These are phyloP conservation scores for Amblyjoppa proteus DNA, from an alignment of 2,888 invertebrate species.

Conservation along the genomic window DNA sequence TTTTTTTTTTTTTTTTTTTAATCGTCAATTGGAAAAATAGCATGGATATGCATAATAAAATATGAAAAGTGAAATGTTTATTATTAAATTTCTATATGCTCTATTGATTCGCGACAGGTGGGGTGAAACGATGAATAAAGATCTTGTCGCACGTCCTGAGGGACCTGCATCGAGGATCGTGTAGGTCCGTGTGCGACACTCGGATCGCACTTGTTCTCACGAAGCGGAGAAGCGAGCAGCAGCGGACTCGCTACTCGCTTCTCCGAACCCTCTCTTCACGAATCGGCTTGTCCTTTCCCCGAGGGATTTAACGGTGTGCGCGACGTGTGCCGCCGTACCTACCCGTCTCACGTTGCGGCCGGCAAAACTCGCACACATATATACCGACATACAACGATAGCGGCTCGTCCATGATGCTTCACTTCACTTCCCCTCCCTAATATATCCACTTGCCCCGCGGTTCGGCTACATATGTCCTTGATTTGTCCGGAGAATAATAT, in stretches of 20 bases:
- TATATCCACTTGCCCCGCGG: conserved; percentile 62
- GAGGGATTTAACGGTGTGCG: conserved; percentile 73
- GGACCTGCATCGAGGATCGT: conserved; percentile 28
- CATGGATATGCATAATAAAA: no score
- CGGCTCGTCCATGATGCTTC: no score
- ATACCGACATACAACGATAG: not conserved
- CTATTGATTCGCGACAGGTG: no score
- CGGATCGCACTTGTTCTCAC: conserved; percentile 83
- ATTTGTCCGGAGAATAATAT: conserved; percentile 83
- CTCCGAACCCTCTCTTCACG: conserved; percentile 72
- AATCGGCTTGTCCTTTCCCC: conserved; percentile 70
- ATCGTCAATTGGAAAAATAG: no score
- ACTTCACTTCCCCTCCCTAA: not conserved
- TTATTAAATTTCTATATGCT: no score
- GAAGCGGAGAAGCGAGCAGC: conserved; percentile 64
- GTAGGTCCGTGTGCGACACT: conserved; percentile 77
- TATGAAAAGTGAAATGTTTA: no score
- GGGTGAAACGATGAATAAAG: no score
- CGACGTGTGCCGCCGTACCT: conserved; percentile 65
- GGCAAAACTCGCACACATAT: conserved; percentile 48
- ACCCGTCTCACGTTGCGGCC: conserved; percentile 51
- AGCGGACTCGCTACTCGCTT: conserved; percentile 36
- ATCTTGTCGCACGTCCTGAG: conserved; percentile 24
- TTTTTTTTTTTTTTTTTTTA: no score
- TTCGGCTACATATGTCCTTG: conserved; percentile 82